Conservation (phyloP, 2,797 vertebrate genomes). For the Lerista edwardsae region DNA sequence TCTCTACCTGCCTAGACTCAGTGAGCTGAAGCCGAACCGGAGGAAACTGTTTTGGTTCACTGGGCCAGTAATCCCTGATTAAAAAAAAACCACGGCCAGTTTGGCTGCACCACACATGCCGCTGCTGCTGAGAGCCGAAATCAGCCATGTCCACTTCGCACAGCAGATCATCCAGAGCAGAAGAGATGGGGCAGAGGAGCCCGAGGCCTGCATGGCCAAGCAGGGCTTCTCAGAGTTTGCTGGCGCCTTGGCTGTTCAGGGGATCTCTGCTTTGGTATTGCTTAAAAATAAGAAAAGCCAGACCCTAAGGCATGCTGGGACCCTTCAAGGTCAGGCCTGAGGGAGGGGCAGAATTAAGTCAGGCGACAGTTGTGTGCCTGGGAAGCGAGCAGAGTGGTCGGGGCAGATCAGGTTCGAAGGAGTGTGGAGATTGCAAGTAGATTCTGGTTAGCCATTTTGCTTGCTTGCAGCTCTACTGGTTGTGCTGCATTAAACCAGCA, state of each 20-base stretch:
- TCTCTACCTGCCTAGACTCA: constrained; percentile 20
- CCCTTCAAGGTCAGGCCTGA: too few relatives aligned
- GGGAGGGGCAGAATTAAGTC: too few relatives aligned
- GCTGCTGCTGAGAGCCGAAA: constrained; percentile 1
- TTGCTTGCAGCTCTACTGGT: too few relatives aligned
- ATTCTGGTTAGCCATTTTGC: neutral
- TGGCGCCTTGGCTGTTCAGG: neutral
- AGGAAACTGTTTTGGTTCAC: constrained; percentile 40
- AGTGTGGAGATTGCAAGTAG: too few relatives aligned
- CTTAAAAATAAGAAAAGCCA: too few relatives aligned
- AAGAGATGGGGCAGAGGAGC: neutral
- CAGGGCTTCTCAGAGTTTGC: neutral
- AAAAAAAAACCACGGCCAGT: constrained; percentile 40
- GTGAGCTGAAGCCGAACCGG: constrained; percentile 33
- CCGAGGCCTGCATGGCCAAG: neutral
- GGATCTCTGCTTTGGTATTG: neutral
- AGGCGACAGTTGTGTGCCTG: too few relatives aligned
- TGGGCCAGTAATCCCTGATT: constrained; percentile 49
- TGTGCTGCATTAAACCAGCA: neutral
- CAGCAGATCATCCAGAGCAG: neutral
- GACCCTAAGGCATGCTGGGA: neutral
- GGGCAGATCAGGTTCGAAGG: too few relatives aligned
- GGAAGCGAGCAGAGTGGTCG: too few relatives aligned
- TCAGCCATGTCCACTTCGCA: constrained; percentile 30
- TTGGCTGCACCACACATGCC: neutral